Evolutionary conservation across 2,888 invertebrate genomes (phyloP).

Genomic region (Terebella lapidaria): DNA sequence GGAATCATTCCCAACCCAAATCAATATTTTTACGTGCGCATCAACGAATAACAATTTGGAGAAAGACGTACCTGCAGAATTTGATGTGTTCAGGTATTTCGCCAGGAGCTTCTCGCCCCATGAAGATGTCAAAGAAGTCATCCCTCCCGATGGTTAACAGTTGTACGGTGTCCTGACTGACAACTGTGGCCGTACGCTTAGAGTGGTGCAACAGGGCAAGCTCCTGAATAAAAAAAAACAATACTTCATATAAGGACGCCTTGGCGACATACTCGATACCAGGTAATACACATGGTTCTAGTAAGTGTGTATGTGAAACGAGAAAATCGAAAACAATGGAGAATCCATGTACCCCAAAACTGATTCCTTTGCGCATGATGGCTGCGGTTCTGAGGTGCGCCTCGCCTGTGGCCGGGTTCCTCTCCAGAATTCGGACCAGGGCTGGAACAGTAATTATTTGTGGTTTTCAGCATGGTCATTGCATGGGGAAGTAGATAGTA

Average conservation of each 20-base stretch:
- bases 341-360: constrained; percentile 43
- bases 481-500: too few relatives aligned
- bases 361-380: constrained; percentile 45
- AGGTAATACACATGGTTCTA: too few relatives aligned
- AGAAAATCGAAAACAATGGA: too few relatives aligned
- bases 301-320: too few relatives aligned
- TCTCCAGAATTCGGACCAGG: constrained; percentile 37
- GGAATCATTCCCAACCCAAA: too few relatives aligned
- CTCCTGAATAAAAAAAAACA: constrained; percentile 24
- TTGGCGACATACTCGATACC: too few relatives aligned
- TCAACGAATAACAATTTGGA: too few relatives aligned
- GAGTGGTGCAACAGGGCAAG: constrained; percentile 43
- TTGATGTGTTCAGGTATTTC: constrained; percentile 45
- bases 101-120: constrained; percentile 34
- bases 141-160: constrained; percentile 44
- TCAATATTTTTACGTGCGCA: too few relatives aligned
- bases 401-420: constrained; percentile 39
- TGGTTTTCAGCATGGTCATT: too few relatives aligned
- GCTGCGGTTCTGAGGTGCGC: constrained; percentile 36
- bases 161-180: constrained; percentile 46
- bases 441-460: constrained; percentile 26
- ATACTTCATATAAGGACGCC: too few relatives aligned
- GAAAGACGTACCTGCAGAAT: constrained; percentile 37
- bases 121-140: constrained; percentile 50
- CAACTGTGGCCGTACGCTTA: constrained; percentile 46